Conservation (phyloP, 2,888 invertebrate species). For the Epirrhoe tristata region DNA sequence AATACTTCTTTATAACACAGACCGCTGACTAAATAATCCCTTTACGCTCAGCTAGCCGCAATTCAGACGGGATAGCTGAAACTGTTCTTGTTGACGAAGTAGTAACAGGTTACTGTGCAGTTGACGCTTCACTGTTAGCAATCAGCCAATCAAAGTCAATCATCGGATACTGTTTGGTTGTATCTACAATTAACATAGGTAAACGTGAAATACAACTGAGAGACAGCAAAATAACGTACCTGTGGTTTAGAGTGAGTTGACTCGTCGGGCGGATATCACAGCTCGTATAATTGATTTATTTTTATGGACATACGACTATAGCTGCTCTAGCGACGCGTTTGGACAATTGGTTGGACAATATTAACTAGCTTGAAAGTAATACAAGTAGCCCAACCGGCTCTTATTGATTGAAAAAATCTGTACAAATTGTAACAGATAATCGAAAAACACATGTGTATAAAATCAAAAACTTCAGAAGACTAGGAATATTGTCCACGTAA, state of each 20-base stretch:
- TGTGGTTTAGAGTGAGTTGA: conserved; percentile 23
- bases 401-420: background rate
- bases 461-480: background rate
- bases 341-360: conserved; percentile 25
- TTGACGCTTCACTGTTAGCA: conserved; percentile 75
- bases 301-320: conserved; percentile 28
- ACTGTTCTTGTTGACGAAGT: conserved; percentile 66
- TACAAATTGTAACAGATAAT: background rate
- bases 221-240: conserved; percentile 29
- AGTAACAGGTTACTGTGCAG: conserved; percentile 72
- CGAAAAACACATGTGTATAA: background rate
- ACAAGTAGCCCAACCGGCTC: background rate
- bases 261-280: conserved; percentile 32
- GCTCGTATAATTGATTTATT: conserved; percentile 28
- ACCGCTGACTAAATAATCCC: conserved; percentile 54
- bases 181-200: conserved; percentile 81
- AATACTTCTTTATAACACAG: conserved; percentile 46
- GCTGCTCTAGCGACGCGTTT: conserved; percentile 24
- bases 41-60: conserved; percentile 61
- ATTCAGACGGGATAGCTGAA: conserved; percentile 51
- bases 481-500: conserved; percentile 22
- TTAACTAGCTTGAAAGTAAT: background rate
- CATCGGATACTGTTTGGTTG: conserved; percentile 84
- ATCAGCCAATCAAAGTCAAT: conserved; percentile 86
- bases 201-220: conserved; percentile 71